Evolutionary conservation across 2,113 vertebrate species (phyloP), one percentile per base, ranked within the genome.

Genomic region (Hymenochirus boettgeri): DNA sequence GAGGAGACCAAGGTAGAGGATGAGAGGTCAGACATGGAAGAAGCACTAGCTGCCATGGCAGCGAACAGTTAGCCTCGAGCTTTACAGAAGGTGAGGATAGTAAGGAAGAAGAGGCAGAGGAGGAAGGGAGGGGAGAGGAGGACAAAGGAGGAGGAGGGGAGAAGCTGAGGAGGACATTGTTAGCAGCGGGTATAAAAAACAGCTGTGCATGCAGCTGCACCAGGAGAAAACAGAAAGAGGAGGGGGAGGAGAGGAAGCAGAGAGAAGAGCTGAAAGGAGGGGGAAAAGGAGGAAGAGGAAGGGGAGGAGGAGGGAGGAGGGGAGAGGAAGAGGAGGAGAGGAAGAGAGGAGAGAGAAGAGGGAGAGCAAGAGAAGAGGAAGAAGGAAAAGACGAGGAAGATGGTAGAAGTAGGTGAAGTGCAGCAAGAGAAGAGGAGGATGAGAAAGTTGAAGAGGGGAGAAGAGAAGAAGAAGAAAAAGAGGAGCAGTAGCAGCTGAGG

Each of bases 1-100:
- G 96, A 99, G 46, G 95, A 99, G 81, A 99, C 93, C 0, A 92
- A 93, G 73, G 92, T 99, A 21, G 94, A 98, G 35, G 92, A 97
- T 7, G 96, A 98, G 1, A 95, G 95, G 72, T 79, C 82, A 2
- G 93, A 95, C 55, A 83, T 96, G 79, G 94, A 96, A 42, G 91
- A 91, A 1, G 87, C 85, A 59, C 76, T 99, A 53, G 80, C 87
- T 1, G 92, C 90, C 46, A 82, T 94, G 0, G 90, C 91, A 1
- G 86, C n/a, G n/a, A 93, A 22, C 93, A 96, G 72, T 50, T 95
- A 67, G 85, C 91, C 0, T 80, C 85, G 23, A 84, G 85, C 2
- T 45, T 78, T 0, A 76, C 69, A 54, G 77, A 79, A 47, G 69
- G 72, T 13, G 71, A 75, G 4, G 78, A 84, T 11, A 84, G 80